Evolutionary conservation across 2,113 vertebrate genomes (phyloP), one percentile per base, ranked within the genome.

Genomic region (Dicerorhinus sumatrensis): DNA sequence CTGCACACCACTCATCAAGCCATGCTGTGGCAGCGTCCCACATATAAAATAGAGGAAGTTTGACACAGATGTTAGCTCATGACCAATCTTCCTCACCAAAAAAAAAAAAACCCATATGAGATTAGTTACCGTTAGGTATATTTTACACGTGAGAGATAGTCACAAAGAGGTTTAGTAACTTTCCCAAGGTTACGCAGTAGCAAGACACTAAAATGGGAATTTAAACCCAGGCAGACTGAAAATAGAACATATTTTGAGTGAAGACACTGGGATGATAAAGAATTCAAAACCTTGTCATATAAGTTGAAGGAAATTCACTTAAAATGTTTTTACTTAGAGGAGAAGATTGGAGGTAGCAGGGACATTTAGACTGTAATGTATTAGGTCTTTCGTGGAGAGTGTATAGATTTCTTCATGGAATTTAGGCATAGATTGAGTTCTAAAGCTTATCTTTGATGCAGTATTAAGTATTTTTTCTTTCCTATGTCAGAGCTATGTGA

Each of bases 161-260:
- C 54, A 63, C 9, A 60, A 14, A 8, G 33, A 76, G 63, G 31
- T 67, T 96, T 89, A 63, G 42, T 84, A 58, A 42, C 36, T 95
- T 96, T 84, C 25, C 76, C 18, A 84, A 46, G 25, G 17, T 33
- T 75, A 86, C 8, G 27, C 8, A 51, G 21, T 48, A 76, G 51
- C 18, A 89, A 81, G 21, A 82, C 77, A 48, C n/a, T 67, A n/a
- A 91, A 87, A 39, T 89, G 17, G 27, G 29, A 89, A 62, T 83
- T n/a, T 95, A 94, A 93, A 89, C 36, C 5, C 25, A 87, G 67
- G 13, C 39, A 73, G 6, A 33, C 69, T 95, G 48, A 89, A 97
- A 94, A 72, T n/a, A 92, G 42, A 89, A 86, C 18, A 56, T 88
- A 48, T 60, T 93, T 91, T 93, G 48, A 80, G 25, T 62, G 62